Conservation (phyloP, 2,888 invertebrate species). For the Drosophila conformis region DNA sequence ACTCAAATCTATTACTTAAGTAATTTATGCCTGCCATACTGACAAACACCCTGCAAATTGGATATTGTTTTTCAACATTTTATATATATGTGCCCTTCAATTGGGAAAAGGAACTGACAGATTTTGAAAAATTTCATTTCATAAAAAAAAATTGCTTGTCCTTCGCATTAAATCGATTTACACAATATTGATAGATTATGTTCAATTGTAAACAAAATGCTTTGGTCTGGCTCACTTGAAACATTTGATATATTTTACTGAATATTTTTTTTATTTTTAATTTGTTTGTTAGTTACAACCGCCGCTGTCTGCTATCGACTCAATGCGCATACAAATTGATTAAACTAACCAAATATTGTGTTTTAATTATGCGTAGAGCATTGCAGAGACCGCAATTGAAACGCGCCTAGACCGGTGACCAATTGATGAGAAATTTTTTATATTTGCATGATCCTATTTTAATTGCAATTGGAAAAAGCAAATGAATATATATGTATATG, state of each 20-base stretch:
- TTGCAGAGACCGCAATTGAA: conserved; percentile 57
- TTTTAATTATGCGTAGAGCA: conserved; percentile 74
- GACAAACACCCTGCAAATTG: background rate
- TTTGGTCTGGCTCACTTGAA: conserved; percentile 12
- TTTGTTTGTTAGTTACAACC: conserved; percentile 29
- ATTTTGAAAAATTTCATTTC: no score
- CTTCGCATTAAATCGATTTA: background rate
- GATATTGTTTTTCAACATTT: background rate
- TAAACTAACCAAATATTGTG: conserved; percentile 80
- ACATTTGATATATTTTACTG: conserved; percentile 14
- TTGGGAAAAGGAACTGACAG: background rate
- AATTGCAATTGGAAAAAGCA: conserved; percentile 68
- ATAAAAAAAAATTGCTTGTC: no score
- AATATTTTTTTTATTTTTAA: background rate
- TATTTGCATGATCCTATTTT: conserved; percentile 70
- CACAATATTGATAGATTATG: conserved; percentile 25
- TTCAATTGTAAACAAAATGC: conserved; percentile 15
- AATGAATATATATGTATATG: conserved; percentile 38
- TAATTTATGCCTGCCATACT: background rate
- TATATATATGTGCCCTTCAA: background rate
- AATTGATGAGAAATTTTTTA: conserved; percentile 73
- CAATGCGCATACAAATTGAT: conserved; percentile 71
- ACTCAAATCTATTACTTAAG: background rate
- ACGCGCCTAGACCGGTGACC: conserved; percentile 54
- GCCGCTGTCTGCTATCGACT: conserved; percentile 1